phyloP scores from a whole-genome alignment of 2,797 vertebrate genomes.

The Tiaroga cobitis region DNA sequence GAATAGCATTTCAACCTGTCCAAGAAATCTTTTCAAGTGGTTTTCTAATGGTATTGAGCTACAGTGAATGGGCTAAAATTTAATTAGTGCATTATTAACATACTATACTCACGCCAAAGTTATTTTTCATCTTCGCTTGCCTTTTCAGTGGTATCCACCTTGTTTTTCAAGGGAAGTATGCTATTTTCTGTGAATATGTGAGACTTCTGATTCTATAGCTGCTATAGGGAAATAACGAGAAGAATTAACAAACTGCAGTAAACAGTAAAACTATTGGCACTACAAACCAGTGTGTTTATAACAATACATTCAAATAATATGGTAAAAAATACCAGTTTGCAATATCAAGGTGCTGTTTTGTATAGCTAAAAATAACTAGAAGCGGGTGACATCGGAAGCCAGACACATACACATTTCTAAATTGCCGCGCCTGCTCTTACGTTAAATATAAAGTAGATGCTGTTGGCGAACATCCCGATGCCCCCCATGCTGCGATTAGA shows the following conservation, averaged over 20 bases:
- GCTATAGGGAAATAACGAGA: neutral
- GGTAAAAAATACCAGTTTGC: neutral
- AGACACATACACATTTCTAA: neutral
- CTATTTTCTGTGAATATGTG: neutral
- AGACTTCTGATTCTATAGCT: neutral
- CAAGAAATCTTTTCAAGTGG: conserved; percentile 21
- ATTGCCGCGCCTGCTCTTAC: neutral
- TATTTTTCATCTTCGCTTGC: neutral
- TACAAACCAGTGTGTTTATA: neutral
- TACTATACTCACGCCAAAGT: neutral
- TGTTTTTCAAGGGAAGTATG: neutral
- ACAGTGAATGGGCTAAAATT: neutral
- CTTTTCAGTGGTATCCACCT: neutral
- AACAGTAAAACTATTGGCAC: neutral
- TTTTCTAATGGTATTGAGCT: neutral
- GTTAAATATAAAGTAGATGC: neutral
- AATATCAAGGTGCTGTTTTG: neutral
- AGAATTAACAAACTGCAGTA: neutral
- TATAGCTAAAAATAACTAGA: neutral
- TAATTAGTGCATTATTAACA: neutral
- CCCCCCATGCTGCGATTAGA: neutral
- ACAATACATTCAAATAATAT: neutral
- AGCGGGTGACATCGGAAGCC: neutral
- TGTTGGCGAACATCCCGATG: neutral
- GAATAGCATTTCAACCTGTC: neutral